Base-by-base conservation (phyloP, 2,113 vertebrate species). In the Pipa parva region DNA sequence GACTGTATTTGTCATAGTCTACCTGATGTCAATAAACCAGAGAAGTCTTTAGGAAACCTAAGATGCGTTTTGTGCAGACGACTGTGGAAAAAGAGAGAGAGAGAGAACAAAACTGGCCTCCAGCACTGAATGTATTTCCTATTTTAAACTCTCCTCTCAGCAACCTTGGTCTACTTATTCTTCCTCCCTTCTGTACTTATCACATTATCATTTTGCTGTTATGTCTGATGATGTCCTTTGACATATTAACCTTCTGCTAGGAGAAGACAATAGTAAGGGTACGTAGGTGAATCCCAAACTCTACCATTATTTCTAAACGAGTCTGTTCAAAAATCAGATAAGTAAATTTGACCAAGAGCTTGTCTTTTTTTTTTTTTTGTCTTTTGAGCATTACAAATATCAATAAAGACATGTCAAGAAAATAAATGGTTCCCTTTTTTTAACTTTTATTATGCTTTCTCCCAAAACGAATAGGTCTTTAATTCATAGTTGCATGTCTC, bases 41-140 rank as follows among this genome's bases (percentile, higher is more conserved):
- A 27, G 69, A 74, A 70, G 66, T 63, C 63, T 69, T 12, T 36
- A 11, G 67, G 54, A 77, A 73, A 63, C 67, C 66, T 73, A 62
- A 73, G 9, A 45, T 65, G 12, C 71, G 73, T 15, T 74, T 67
- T 73, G 45, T 63, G 28, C 31, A 74, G 67, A 68, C 69, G 42
- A 50, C 20, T 61, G 63, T 21, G 9, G 54, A 63, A 27, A 61
- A n/a, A 60, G 29, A 50, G 39, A 28, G 33, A 36, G 33, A 36
- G 33, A 42, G 17, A 55, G 45, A 79, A 79, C 20, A 74, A 67
- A 63, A 3, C 33, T 78, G 49, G 45, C 72, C 67, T 77, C 64
- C 45, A 60, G 65, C 63, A 65, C 31, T 25, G 55, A 25, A 29
- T 71, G 20, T 42, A 46, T 66, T 78, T 13, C 69, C 57, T 73